Evolutionary conservation across 35 echinoderm and acorn worm species (phyloP), one percentile per base, ranked within the genome.

Genomic region (Hemicentrotus pulcherrimus): DNA sequence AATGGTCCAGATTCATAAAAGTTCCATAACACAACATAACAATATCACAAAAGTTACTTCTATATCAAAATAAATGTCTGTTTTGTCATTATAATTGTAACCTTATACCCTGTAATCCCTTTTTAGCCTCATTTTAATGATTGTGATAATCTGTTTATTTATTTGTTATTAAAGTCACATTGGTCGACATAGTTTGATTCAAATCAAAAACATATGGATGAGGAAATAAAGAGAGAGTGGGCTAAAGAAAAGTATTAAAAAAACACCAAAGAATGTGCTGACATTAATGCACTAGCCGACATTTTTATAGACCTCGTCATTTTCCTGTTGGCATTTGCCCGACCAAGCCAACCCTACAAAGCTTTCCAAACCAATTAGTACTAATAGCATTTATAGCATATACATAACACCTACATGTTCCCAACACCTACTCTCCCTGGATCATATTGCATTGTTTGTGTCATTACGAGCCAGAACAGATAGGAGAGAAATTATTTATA

Each of bases 401-500:
- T 28, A 78, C 65, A 6, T 8, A 22, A 78, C 65, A 78, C 65
- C 65, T 78, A 22, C 28, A n/a, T n/a, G 19, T 78, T 78, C 65
- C 65, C 28, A 0, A 28, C 65, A n/a, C 65, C 65, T n/a, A 22
- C 65, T 28, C 65, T 78, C 65, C 65, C 65, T 78, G 24, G n/a
- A 78, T 78, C 65, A 78, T 78, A 78, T 28, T n/a, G 65, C 24
- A 78, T 78, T 78, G 65, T 78, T 24, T 78, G 65, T 78, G 65
- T 78, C 28, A n/a, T 78, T 78, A 78, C 65, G 33, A 22, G 32
- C 11, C 32, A 90, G 88, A 90, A 32, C 32, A 90, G 31, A 90
- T 35, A 89, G 32, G 4, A 47, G 32, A 90, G 88, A 90, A 93
- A 47, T 58, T 93, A 93, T 93, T 93, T 52, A 93, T 93, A 93